Evolutionary conservation across 2,888 invertebrate genomes (phyloP), one percentile per base, ranked within the genome.

Genomic region (Timema podura): DNA sequence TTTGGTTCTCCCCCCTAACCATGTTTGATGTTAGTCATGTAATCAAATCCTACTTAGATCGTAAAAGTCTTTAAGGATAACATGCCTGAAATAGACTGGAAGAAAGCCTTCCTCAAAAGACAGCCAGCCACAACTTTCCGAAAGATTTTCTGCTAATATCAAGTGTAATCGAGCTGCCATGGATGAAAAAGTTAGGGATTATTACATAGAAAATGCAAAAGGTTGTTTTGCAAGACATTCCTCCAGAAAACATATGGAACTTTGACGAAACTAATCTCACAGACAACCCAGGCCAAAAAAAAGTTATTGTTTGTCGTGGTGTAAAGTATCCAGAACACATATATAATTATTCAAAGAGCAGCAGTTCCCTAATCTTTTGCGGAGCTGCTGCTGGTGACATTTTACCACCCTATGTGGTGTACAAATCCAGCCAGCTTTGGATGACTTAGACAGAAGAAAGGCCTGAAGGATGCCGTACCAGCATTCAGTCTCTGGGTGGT

Each of bases 211-310:
- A 3, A 61, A 68, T 46, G 16, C 61, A 45, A 68, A 59, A 68
- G 61, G 30, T 15, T 15, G 59, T 47, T 64, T n/a, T 61, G 13
- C 15, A 46, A 16, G 64, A 44, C n/a, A 15, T 61, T 5, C 45
- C 68, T 13, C 46, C 61, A 68, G 16, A 11, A 10, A 48, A 49
- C 54, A 76, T 77, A n/a, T 71, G 77, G 45, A 81, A 81, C 66
- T 81, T 78, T 72, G 79, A 80, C 70, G 78, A 80, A 70, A 76
- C 78, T 0, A 80, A 79, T 68, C 74, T 81, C 7, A 71, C 75
- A 13, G 80, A 80, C 69, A 78, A 81, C 68, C 78, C 79, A 15
- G 80, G 78, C 2, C 68, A 74, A 65, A 76, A 76, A 68, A 75
- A 73, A 68, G 71, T 76, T 13, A 73, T 78, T 44, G 70, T 69